Conservation (phyloP, 37 sponge, comb jelly and placozoan species). For the Hexactinellida sp. region DNA sequence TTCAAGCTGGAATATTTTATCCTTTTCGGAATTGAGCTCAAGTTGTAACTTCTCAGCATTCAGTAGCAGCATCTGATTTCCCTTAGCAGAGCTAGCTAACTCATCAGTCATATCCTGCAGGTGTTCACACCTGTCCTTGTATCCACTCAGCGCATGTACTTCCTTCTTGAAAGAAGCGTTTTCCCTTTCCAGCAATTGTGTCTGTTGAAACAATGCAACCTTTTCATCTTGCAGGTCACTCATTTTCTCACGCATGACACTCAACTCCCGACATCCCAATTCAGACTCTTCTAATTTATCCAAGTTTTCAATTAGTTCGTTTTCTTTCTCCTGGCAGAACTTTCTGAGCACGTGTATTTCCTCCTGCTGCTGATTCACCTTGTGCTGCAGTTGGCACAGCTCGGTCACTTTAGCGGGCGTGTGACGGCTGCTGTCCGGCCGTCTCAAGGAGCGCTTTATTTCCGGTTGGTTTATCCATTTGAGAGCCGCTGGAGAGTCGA, state of each 20-base stretch:
- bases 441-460: background rate
- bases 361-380: background rate
- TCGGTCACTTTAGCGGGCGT: background rate
- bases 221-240: background rate
- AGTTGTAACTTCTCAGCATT: conserved; percentile 9
- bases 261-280: background rate
- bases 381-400: background rate
- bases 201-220: background rate
- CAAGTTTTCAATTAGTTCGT: background rate
- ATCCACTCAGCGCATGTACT: background rate
- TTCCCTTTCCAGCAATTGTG: background rate
- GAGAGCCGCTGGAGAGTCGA: background rate
- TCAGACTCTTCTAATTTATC: background rate
- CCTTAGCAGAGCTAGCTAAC: conserved; percentile 5
- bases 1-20: background rate
- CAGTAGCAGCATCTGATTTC: background rate
- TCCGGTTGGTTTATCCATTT: conserved; percentile 12
- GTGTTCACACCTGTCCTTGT: background rate
- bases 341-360: background rate
- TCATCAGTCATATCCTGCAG: background rate
- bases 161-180: background rate
- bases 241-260: background rate
- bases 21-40: background rate
- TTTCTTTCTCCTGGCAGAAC: background rate
- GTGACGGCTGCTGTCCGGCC: background rate